These are phyloP conservation scores for Uria aalge DNA, from an alignment of 2,113 vertebrate species.

Conservation along the genomic window DNA sequence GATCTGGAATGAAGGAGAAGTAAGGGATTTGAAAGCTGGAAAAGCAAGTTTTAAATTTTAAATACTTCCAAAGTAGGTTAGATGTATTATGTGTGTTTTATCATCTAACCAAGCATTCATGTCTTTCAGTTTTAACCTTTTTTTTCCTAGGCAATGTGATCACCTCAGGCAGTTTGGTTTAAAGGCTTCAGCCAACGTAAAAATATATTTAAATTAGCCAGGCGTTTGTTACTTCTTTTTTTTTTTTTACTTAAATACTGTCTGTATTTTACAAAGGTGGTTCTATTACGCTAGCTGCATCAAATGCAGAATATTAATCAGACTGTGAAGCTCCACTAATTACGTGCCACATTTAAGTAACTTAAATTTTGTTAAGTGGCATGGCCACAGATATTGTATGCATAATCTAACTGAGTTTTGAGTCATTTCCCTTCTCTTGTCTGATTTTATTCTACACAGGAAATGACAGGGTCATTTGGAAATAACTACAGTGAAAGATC, in stretches of 20 bases:
- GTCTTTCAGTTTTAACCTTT: slow-evolving; percentile 29
- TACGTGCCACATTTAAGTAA: slow-evolving; percentile 16
- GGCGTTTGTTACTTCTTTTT: background rate
- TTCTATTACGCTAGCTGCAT: slow-evolving; percentile 2
- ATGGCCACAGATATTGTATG: slow-evolving; percentile 19
- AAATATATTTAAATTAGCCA: slow-evolving; percentile 14
- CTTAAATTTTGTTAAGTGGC: slow-evolving; percentile 11
- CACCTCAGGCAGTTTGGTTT: slow-evolving; percentile 36
- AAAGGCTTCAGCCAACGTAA: background rate
- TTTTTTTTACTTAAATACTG: background rate
- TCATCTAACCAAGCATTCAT: slow-evolving; percentile 12
- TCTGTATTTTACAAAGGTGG: slow-evolving; percentile 4
- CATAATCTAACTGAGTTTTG: slow-evolving; percentile 36
- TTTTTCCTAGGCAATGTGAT: background rate
- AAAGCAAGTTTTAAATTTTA: slow-evolving; percentile 56
- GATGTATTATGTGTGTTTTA: slow-evolving; percentile 17
- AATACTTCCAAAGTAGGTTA: slow-evolving; percentile 52
- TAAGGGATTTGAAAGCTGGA: slow-evolving; percentile 8
- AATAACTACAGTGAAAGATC: slow-evolving; percentile 49
- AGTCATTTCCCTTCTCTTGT: slow-evolving; percentile 59
- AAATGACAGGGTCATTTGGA: slow-evolving; percentile 56
- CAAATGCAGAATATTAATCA: slow-evolving; percentile 27
- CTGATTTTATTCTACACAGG: slow-evolving; percentile 53
- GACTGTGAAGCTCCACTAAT: slow-evolving; percentile 17
- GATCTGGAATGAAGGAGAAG: slow-evolving; percentile 11